Percentiles rank a stretch among this genome's conserved stretches.
phyloP scores from a whole-genome alignment of 2,888 invertebrate genomes.

The Fabriciana adippe region DNA sequence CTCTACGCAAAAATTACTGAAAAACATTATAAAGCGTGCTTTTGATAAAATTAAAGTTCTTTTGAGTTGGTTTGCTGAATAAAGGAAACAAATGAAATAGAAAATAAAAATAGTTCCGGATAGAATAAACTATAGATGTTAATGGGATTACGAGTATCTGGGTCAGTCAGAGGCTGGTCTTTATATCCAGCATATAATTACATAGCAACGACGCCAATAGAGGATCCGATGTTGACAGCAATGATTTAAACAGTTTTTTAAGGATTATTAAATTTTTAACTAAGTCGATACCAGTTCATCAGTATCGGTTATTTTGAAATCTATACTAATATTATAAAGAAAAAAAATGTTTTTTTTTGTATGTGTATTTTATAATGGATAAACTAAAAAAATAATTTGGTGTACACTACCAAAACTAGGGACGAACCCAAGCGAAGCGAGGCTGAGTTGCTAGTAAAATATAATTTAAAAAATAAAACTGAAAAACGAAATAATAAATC shows the following conservation, averaged over 20 bases:
- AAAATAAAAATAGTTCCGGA: constrained; percentile 30
- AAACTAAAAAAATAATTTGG: too few relatives aligned
- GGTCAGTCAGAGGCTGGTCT: constrained; percentile 35
- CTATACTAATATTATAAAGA: too few relatives aligned
- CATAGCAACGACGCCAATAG: constrained; percentile 19
- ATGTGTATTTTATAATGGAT: too few relatives aligned
- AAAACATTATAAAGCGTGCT: background rate
- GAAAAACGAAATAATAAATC: too few relatives aligned
- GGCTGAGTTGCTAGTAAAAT: too few relatives aligned
- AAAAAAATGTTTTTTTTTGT: too few relatives aligned
- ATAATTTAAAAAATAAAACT: too few relatives aligned
- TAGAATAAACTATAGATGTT: constrained; percentile 24
- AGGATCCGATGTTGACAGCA: constrained; percentile 5
- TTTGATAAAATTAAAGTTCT: constrained; percentile 1
- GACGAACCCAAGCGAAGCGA: too few relatives aligned
- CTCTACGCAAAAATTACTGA: background rate
- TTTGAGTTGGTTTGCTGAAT: constrained; percentile 6
- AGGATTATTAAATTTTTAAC: background rate
- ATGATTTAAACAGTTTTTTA: constrained; percentile 5
- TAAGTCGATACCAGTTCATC: too few relatives aligned
- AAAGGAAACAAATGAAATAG: constrained; percentile 22
- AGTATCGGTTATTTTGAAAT: too few relatives aligned
- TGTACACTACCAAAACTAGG: too few relatives aligned
- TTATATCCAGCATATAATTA: constrained; percentile 36
- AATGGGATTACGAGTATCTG: constrained; percentile 37